A percentile compares a stretch with the other conserved stretches of the same genome.
phyloP scores from a whole-genome alignment of 2,113 vertebrate genomes.

The Ranitomeya variabilis region DNA sequence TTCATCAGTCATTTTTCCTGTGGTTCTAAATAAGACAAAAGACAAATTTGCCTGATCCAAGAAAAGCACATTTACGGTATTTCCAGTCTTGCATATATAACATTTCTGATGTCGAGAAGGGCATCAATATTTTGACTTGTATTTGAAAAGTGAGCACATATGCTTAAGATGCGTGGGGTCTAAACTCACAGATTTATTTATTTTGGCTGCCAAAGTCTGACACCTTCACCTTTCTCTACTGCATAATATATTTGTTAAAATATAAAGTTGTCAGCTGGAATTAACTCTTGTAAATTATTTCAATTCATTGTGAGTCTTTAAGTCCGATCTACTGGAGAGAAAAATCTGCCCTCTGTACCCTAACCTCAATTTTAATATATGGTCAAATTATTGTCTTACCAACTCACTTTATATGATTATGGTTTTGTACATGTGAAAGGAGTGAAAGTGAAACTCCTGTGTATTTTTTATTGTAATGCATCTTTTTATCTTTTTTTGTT shows the following conservation, averaged over 20 bases:
- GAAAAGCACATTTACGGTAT: constrained; percentile 7
- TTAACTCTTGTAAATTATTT: not conserved
- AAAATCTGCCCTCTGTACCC: not conserved
- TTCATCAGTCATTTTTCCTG: not conserved
- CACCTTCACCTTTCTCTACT: constrained; percentile 10
- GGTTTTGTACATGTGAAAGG: no score
- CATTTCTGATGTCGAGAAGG: constrained; percentile 31
- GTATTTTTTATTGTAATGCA: no score
- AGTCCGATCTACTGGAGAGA: not conserved
- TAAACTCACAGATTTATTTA: constrained; percentile 26
- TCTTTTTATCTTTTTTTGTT: no score
- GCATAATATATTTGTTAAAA: not conserved
- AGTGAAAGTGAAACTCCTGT: no score
- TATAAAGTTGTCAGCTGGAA: not conserved
- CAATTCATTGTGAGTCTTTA: not conserved
- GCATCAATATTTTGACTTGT: constrained; percentile 41
- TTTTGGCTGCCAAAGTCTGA: constrained; percentile 17
- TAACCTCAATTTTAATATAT: not conserved
- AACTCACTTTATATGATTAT: no score
- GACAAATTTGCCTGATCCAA: not conserved
- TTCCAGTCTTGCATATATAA: constrained; percentile 21
- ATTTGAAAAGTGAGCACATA: not conserved
- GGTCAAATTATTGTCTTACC: not conserved
- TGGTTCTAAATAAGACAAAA: not conserved
- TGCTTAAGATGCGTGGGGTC: constrained; percentile 1